phyloP scores from a whole-genome alignment of 1,140 invertebrate species.

The Drosophila athabasca region DNA sequence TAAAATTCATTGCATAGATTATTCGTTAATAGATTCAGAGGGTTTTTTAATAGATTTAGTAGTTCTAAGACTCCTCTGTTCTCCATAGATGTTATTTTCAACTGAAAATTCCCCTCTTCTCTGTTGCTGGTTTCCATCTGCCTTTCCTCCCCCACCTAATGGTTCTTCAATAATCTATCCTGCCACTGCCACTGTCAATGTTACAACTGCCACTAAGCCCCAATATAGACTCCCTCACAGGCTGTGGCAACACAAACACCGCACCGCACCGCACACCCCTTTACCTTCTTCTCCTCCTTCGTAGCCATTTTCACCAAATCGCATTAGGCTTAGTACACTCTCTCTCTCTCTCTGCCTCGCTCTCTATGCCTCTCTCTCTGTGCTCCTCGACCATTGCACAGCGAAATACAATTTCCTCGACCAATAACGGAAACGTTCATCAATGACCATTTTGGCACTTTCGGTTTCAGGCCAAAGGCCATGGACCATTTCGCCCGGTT shows the following conservation, averaged over 20 bases:
- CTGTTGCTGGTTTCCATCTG: no score
- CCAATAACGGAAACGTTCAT: constrained; percentile 69
- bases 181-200: no score
- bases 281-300: constrained; percentile 10
- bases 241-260: constrained; percentile 4
- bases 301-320: constrained; percentile 41
- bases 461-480: constrained; percentile 60
- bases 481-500: constrained; percentile 7
- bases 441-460: constrained; percentile 73
- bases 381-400: not conserved
- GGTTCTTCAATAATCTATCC: no score
- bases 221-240: no score
- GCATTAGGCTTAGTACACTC: constrained; percentile 29
- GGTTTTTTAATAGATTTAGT: no score
- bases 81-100: no score
- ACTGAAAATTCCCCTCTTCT: no score
- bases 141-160: no score
- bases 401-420: constrained; percentile 63
- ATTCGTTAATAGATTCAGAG: no score
- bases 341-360: not conserved
- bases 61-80: no score
- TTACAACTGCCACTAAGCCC: no score
- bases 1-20: no score
- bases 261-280: constrained; percentile 22
- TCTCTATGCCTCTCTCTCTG: constrained; percentile 16